These are phyloP conservation scores for Carlito syrichta DNA, from an alignment of 2,113 vertebrate genomes.

Conservation along the genomic window DNA sequence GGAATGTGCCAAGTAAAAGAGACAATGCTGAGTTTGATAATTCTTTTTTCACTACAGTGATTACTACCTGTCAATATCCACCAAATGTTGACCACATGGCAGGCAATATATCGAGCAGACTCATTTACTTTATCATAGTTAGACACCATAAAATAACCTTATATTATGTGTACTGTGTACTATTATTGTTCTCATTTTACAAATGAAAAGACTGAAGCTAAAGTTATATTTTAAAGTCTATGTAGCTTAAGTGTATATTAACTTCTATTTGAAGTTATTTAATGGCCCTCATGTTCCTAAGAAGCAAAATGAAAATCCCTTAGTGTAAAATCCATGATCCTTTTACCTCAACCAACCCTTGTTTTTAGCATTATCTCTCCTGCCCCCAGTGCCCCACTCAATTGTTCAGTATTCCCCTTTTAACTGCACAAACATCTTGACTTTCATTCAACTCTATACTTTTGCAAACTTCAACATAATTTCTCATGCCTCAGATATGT, in stretches of 20 bases:
- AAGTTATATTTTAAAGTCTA: not conserved
- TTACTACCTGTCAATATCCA: too few relatives aligned
- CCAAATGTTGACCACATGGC: not conserved
- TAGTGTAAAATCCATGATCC: not conserved
- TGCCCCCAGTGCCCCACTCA: too few relatives aligned
- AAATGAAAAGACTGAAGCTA: not conserved
- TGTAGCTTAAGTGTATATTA: not conserved
- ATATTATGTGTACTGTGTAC: not conserved
- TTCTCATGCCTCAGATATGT: not conserved
- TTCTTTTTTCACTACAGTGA: not conserved
- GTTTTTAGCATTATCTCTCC: not conserved
- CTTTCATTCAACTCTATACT: not conserved
- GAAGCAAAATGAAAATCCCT: not conserved
- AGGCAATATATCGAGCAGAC: not conserved
- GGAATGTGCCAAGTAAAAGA: not conserved
- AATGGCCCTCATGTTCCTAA: not conserved
- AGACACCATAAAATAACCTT: not conserved
- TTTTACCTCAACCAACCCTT: not conserved
- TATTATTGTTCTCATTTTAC: not conserved
- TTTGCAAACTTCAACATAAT: not conserved
- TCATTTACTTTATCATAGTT: not conserved
- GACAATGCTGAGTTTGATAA: not conserved
- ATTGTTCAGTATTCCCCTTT: not conserved
- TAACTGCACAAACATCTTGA: not conserved
- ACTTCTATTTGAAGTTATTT: not conserved